These are phyloP conservation scores for Sapayoa aenigma DNA, from an alignment of 2,113 vertebrate genomes.

Conservation along the genomic window DNA sequence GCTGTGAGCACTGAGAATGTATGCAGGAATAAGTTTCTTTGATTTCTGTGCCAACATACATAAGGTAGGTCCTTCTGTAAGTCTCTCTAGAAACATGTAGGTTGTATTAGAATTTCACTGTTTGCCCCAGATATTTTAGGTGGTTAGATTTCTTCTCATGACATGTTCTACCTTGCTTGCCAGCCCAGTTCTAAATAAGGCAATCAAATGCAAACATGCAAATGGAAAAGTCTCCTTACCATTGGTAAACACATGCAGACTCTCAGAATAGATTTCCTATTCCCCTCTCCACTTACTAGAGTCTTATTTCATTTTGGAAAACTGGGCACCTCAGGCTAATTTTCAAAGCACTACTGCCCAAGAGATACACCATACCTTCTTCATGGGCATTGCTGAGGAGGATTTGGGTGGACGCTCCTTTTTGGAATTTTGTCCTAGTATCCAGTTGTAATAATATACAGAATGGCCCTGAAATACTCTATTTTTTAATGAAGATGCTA, in stretches of 20 bases:
- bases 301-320: constrained; percentile 53
- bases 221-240: constrained; percentile 17
- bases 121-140: not conserved
- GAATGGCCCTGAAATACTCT: not conserved
- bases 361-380: not conserved
- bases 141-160: not conserved
- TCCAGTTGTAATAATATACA: not conserved
- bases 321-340: constrained; percentile 4
- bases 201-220: not conserved
- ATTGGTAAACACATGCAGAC: not conserved
- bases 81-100: not conserved
- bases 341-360: constrained; percentile 21
- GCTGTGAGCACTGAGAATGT: not conserved
- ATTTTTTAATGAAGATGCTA: not conserved
- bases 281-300: constrained; percentile 10
- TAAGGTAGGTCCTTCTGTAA: not conserved
- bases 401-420: not conserved
- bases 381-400: not conserved
- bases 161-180: not conserved
- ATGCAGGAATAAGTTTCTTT: not conserved
- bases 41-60: not conserved
- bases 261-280: constrained; percentile 38
- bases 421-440: not conserved
- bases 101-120: not conserved
- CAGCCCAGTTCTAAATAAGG: constrained; percentile 35